These are phyloP conservation scores for Antechinus stuartii DNA, from an alignment of 2,113 vertebrate species.

Conservation along the genomic window DNA sequence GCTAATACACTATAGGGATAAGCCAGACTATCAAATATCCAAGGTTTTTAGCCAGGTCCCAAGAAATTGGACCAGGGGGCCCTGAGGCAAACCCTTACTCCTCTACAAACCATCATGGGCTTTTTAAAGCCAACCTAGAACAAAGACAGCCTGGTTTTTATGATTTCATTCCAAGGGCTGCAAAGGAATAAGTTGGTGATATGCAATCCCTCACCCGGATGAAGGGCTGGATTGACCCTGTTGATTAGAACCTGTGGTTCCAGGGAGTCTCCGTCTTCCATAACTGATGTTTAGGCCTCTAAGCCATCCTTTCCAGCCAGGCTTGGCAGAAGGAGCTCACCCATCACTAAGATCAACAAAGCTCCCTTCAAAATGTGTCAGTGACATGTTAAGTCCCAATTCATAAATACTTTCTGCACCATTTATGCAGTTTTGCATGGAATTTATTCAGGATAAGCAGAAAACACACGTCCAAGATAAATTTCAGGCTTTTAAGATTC, in stretches of 20 bases:
- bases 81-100: constrained; percentile 53
- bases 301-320: constrained; percentile 62
- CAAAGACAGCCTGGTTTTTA: constrained; percentile 66
- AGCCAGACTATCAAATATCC: constrained; percentile 77
- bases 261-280: constrained; percentile 77
- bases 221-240: constrained; percentile 44
- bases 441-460: constrained; percentile 73
- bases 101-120: constrained; percentile 37
- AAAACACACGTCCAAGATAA: constrained; percentile 66
- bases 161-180: constrained; percentile 62
- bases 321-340: constrained; percentile 71
- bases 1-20: constrained; percentile 80
- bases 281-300: constrained; percentile 62
- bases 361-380: constrained; percentile 64
- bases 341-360: constrained; percentile 74
- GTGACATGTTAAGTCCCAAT: constrained; percentile 61
- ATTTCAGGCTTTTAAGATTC: constrained; percentile 66
- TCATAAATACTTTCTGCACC: constrained; percentile 73
- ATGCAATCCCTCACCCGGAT: constrained; percentile 55
- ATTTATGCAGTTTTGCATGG: constrained; percentile 66
- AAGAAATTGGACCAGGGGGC: constrained; percentile 54
- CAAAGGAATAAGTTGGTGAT: constrained; percentile 58
- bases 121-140: constrained; percentile 66
- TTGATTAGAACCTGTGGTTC: constrained; percentile 57
- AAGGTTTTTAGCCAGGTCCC: constrained; percentile 69